Evolutionary conservation across 2,888 invertebrate genomes (phyloP), one percentile per base, ranked within the genome.

Genomic region (Crepidodera aurea): DNA sequence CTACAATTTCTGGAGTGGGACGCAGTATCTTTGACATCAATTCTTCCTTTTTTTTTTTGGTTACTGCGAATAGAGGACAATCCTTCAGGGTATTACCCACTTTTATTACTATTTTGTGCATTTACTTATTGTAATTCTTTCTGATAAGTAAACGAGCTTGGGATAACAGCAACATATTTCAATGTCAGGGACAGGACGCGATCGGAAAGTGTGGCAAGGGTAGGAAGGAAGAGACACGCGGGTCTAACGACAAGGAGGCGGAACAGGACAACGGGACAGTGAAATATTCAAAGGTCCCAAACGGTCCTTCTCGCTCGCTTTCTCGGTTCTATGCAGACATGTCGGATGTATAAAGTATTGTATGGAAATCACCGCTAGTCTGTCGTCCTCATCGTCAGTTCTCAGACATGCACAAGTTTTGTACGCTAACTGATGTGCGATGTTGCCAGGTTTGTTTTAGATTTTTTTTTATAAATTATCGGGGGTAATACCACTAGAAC

Each of bases 261-360:
- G 37, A 37, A 13, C 37, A 3, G 7, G 29, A 46, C 16, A 6
- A 19, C 13, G 29, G 48, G 13, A 37, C 25, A 13, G 32, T 51
- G 51, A 51, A 51, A 51, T 51, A 51, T 51, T 51, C 51, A 51
- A 39, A 39, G 32, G 25, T 13, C 3, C 32, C 8, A 32, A 34
- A 19, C 6, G 1, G 51, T n/a, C 32, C 32, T n/a, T 32, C 25
- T 29, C 29, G 48, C 6, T 44, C 22, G 44, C 7, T 29, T 10
- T 6, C 29, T 29, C 48, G 8, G 48, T 50, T 15, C 48, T 48
- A 16, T 50, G 34, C 51, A 51, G 51, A 51, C 51, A 51, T 32
- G 51, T 51, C 37, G 37, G 37, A 37, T 37, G 37, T 37, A 15
- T 37, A 37, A 37, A 37, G 37, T 51, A 37, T 51, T 51, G 34